Evolutionary conservation across 2,888 invertebrate genomes (phyloP).

Genomic region (Perizoma affinitatum): DNA sequence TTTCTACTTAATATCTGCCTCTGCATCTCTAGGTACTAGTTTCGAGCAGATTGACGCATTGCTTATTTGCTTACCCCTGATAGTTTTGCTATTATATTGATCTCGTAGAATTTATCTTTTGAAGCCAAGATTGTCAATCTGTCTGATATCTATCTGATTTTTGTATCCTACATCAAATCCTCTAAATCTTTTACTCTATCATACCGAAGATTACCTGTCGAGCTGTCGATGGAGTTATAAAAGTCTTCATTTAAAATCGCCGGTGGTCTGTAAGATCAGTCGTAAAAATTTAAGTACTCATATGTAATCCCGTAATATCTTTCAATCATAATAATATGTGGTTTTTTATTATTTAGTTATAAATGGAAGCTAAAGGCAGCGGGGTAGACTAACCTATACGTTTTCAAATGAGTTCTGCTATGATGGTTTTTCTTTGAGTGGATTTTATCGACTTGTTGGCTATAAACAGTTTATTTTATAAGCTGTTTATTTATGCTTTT

Average conservation of each 20-base stretch:
- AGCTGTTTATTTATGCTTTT: conserved; percentile 24
- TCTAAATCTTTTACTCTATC: conserved; percentile 18
- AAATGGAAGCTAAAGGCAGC: conserved; percentile 44
- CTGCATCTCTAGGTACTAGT: no score
- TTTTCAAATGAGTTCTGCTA: conserved; percentile 26
- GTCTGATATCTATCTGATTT: background rate
- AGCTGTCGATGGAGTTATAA: conserved; percentile 32
- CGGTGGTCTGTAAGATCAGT: conserved; percentile 49
- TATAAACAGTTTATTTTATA: conserved; percentile 24
- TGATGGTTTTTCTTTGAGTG: conserved; percentile 28
- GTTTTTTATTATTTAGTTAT: conserved; percentile 52
- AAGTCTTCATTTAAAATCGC: conserved; percentile 41
- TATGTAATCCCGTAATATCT: conserved; percentile 54
- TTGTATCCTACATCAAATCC: conserved; percentile 16
- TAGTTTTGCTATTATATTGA: no score
- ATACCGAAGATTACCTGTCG: conserved; percentile 31
- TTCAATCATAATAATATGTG: conserved; percentile 51
- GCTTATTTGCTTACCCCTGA: no score
- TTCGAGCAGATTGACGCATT: no score
- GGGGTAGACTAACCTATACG: conserved; percentile 25
- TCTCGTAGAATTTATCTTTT: no score
- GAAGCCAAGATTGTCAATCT: no score
- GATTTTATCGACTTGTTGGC: conserved; percentile 24
- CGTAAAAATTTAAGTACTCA: conserved; percentile 58
- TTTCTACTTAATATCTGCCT: no score